Evolutionary conservation across 2,888 invertebrate genomes (phyloP).

Genomic region (Anthoptus insignis): DNA sequence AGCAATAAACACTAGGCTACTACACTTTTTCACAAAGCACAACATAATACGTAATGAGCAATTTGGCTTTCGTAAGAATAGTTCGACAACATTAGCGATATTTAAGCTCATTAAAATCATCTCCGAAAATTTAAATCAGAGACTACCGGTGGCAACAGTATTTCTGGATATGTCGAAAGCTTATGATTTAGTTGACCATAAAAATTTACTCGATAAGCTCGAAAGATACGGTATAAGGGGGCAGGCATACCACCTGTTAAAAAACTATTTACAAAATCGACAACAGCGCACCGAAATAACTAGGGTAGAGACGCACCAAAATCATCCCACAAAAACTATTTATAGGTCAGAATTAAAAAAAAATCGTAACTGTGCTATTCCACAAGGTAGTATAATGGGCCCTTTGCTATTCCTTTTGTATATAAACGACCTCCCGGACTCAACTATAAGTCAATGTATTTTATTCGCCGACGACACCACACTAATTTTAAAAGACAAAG

Average conservation of each 20-base stretch:
- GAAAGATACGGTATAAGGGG: constrained; percentile 34
- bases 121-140: constrained; percentile 30
- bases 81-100: constrained; percentile 36
- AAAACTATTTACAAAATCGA: constrained; percentile 30
- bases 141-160: constrained; percentile 14
- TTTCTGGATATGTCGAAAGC: constrained; percentile 64
- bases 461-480: constrained; percentile 20
- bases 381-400: constrained; percentile 26
- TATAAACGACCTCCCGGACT: constrained; percentile 9
- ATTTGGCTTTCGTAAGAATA: constrained; percentile 35
- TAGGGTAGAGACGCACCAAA: constrained; percentile 47
- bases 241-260: constrained; percentile 14
- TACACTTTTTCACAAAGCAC: constrained; percentile 22
- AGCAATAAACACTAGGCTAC: constrained; percentile 17
- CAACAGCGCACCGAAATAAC: constrained; percentile 38
- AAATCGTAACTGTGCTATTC: constrained; percentile 16
- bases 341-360: not conserved
- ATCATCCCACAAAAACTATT: not conserved
- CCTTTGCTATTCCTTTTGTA: constrained; percentile 20
- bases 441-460: constrained; percentile 10
- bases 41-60: constrained; percentile 30
- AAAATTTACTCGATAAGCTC: constrained; percentile 28
- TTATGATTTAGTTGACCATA: constrained; percentile 57
- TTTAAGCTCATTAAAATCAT: constrained; percentile 32
- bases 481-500: constrained; percentile 3